phyloP scores from a whole-genome alignment of 2,888 invertebrate species.

The Drosophila birchii region DNA sequence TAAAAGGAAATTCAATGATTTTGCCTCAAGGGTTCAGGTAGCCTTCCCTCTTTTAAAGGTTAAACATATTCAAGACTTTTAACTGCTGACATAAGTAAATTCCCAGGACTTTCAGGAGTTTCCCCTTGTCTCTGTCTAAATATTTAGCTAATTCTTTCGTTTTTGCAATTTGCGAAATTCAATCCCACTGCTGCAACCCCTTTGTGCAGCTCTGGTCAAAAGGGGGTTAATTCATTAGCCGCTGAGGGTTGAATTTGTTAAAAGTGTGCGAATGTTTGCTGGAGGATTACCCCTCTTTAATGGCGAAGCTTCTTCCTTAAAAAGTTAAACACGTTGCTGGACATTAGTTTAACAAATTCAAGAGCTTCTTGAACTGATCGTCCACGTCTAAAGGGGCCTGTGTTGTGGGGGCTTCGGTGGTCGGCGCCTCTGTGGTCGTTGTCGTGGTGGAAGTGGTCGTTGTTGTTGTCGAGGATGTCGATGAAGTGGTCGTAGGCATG shows the following conservation, averaged over 20 bases:
- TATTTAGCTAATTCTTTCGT: slow-evolving; percentile 21
- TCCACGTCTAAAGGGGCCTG: slow-evolving; percentile 52
- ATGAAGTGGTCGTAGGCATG: slow-evolving; percentile 35
- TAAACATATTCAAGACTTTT: neutral
- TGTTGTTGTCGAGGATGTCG: slow-evolving; percentile 49
- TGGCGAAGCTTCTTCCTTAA: slow-evolving; percentile 3
- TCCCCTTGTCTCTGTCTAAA: slow-evolving; percentile 5
- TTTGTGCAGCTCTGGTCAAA: slow-evolving; percentile 1
- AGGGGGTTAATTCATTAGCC: slow-evolving; percentile 34
- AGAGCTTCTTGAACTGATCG: slow-evolving; percentile 73
- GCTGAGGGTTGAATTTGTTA: slow-evolving; percentile 27
- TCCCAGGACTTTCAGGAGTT: neutral
- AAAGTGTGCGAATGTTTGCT: slow-evolving; percentile 19
- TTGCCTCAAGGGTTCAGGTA: too few species aligned
- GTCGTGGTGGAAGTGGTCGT: slow-evolving; percentile 64
- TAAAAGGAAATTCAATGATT: too few species aligned
- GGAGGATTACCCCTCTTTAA: slow-evolving; percentile 25
- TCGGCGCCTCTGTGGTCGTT: slow-evolving; percentile 42
- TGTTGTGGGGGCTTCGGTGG: slow-evolving; percentile 50
- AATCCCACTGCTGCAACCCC: slow-evolving; percentile 25
- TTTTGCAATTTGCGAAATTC: slow-evolving; percentile 31
- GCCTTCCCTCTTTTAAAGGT: neutral
- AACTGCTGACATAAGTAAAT: slow-evolving; percentile 5
- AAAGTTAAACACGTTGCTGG: slow-evolving; percentile 27
- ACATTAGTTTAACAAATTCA: slow-evolving; percentile 75